Conservation (phyloP, 2,797 vertebrate species). For the Xerus rutilus region DNA sequence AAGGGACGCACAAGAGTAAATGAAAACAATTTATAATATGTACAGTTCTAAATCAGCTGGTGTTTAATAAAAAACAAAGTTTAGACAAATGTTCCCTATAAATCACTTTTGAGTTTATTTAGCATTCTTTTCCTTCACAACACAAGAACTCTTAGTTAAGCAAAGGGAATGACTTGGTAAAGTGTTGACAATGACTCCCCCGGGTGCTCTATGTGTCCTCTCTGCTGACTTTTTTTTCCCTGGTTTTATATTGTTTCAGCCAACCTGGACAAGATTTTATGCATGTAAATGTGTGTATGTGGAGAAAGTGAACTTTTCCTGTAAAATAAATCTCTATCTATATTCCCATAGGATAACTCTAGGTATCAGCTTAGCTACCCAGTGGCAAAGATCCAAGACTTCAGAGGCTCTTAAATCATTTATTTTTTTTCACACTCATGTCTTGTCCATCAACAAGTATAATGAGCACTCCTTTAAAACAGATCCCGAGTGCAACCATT, state of each 20-base stretch:
- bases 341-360: not conserved
- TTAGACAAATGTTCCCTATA: conserved; percentile 83
- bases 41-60: conserved; percentile 82
- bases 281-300: not conserved
- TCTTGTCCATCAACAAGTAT: not conserved
- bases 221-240: not conserved
- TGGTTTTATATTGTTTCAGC: conserved; percentile 51
- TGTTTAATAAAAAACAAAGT: conserved; percentile 81
- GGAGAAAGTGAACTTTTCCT: conserved; percentile 63
- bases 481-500: too few species aligned
- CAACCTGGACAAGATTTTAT: conserved; percentile 45
- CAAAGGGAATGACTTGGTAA: conserved; percentile 64
- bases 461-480: not conserved
- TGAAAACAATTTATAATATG: conserved; percentile 86
- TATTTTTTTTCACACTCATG: not conserved
- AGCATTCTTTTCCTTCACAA: conserved; percentile 66
- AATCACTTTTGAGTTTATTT: conserved; percentile 81
- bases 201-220: not conserved
- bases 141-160: conserved; percentile 66
- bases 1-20: conserved; percentile 80
- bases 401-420: not conserved
- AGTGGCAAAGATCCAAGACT: not conserved
- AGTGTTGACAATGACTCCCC: conserved; percentile 38
- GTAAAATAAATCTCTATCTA: not conserved
- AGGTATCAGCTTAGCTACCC: not conserved